Evolutionary conservation across 2,113 vertebrate genomes (phyloP).

Genomic region (Mobula birostris): DNA sequence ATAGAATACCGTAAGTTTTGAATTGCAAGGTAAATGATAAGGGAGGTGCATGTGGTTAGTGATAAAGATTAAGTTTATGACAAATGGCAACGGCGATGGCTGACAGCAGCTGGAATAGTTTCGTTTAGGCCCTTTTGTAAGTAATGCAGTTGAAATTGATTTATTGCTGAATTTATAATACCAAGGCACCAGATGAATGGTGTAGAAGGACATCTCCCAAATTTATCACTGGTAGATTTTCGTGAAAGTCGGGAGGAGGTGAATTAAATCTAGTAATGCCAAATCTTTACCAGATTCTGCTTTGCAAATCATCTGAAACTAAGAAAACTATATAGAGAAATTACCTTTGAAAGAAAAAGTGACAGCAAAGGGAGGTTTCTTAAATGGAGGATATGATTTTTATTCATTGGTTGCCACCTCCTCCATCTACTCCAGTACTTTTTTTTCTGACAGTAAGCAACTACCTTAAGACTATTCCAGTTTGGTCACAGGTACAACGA

Average conservation of each 20-base stretch:
- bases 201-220: neutral
- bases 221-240: neutral
- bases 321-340: neutral
- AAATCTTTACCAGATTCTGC: neutral
- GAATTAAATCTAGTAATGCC: neutral
- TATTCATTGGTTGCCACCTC: neutral
- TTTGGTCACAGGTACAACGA: constrained; percentile 45
- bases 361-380: neutral
- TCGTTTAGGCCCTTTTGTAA: neutral
- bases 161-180: neutral
- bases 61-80: neutral
- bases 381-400: neutral
- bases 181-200: neutral
- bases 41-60: neutral
- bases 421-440: neutral
- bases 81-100: neutral
- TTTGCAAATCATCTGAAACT: neutral
- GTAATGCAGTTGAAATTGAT: neutral
- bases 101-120: neutral
- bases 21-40: neutral
- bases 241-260: neutral
- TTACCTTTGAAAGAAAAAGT: neutral
- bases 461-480: too few species aligned
- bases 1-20: neutral
- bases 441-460: neutral